Evolutionary conservation across 2,113 vertebrate genomes (phyloP).

Genomic region (Oxyura jamaicensis): DNA sequence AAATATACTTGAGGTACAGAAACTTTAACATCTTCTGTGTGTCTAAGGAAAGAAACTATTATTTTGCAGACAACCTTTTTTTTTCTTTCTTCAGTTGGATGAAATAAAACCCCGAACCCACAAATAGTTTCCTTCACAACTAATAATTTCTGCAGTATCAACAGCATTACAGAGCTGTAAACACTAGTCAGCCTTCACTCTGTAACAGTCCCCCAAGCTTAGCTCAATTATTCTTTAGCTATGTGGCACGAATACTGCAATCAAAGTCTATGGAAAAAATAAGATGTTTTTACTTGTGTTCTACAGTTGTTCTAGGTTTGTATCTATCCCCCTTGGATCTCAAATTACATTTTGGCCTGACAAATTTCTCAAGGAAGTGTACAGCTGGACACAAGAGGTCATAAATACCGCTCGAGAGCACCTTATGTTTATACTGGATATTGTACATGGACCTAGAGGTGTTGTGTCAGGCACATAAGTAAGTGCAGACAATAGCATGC

Average conservation of each 20-base stretch:
- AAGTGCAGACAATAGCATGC: not conserved
- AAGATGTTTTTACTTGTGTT: not conserved
- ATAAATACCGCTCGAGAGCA: not conserved
- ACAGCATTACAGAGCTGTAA: not conserved
- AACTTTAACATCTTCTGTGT: not conserved
- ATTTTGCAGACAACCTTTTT: not conserved
- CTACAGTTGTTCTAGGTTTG: not conserved
- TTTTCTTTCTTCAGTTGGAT: not conserved
- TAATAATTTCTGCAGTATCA: not conserved
- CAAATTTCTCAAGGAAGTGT: not conserved
- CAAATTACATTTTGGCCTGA: not conserved
- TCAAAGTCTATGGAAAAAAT: not conserved
- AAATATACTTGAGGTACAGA: not conserved
- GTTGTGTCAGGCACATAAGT: not conserved
- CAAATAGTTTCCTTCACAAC: not conserved
- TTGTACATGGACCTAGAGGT: not conserved
- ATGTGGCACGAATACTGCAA: not conserved
- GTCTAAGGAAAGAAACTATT: not conserved
- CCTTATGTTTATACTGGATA: not conserved
- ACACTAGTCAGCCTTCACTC: not conserved
- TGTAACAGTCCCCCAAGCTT: not conserved
- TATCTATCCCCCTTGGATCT: not conserved
- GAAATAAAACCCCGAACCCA: not conserved
- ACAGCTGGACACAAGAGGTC: not conserved
- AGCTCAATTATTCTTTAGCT: not conserved